phyloP scores from a whole-genome alignment of 2,113 vertebrate species.

The Perca flavescens region DNA sequence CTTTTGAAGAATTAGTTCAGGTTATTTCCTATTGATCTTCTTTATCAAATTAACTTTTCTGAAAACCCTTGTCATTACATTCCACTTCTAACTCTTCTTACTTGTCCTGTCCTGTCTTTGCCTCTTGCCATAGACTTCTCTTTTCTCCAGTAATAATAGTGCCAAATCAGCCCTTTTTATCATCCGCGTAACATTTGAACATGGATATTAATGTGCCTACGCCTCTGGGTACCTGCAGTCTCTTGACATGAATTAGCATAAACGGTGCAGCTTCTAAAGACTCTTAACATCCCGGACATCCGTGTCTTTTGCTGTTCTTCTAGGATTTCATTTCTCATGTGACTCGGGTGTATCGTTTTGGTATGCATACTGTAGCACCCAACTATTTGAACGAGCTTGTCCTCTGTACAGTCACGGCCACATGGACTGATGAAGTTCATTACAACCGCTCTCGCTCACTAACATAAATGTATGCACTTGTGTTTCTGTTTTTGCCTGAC shows the following conservation, averaged over 20 bases:
- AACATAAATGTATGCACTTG: slow-evolving; percentile 15
- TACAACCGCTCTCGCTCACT: background rate
- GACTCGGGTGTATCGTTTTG: background rate
- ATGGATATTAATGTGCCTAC: slow-evolving; percentile 49
- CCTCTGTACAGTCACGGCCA: background rate
- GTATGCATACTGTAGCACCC: slow-evolving; percentile 8
- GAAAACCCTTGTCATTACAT: background rate
- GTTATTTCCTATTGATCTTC: background rate
- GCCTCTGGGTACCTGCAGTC: slow-evolving; percentile 25
- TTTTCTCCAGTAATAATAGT: slow-evolving; percentile 16
- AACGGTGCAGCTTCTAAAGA: slow-evolving; percentile 39
- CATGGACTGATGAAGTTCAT: slow-evolving; percentile 27
- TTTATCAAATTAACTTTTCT: background rate
- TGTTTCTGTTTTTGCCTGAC: slow-evolving; percentile 17
- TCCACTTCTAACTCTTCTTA: background rate
- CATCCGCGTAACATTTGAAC: slow-evolving; percentile 61
- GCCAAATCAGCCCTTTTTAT: slow-evolving; percentile 52
- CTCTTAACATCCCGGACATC: slow-evolving; percentile 13
- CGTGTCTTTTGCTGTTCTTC: background rate
- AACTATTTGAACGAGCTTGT: slow-evolving; percentile 5
- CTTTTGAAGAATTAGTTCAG: background rate
- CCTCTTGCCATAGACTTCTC: background rate
- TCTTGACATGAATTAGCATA: slow-evolving; percentile 58
- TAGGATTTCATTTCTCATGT: slow-evolving; percentile 19
- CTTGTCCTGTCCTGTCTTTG: slow-evolving; percentile 8